phyloP scores from a whole-genome alignment of 2,888 invertebrate species.

The Nomada hirtipes region DNA sequence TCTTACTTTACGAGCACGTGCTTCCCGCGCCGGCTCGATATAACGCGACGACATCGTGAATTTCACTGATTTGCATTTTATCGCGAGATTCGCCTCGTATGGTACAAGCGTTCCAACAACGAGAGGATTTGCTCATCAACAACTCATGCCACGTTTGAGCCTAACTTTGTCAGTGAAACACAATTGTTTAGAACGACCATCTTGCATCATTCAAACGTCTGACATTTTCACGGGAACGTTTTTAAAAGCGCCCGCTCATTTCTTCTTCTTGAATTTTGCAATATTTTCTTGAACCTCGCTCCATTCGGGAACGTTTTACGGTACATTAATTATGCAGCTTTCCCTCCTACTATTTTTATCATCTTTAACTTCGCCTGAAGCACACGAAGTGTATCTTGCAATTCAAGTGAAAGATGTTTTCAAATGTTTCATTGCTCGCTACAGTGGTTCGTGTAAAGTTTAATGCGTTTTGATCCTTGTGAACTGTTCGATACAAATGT shows the following conservation, averaged over 20 bases:
- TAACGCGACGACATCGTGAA: constrained; percentile 21
- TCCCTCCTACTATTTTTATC: background rate
- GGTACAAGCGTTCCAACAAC: constrained; percentile 9
- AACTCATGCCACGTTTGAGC: background rate
- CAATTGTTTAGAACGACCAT: constrained; percentile 20
- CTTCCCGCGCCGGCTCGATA: constrained; percentile 24
- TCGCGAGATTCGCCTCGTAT: constrained; percentile 35
- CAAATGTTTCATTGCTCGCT: constrained; percentile 3
- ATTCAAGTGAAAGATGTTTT: constrained; percentile 8
- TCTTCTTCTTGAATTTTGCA: too few species aligned
- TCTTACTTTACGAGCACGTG: constrained; percentile 56
- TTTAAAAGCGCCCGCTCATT: too few species aligned
- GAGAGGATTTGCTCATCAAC: constrained; percentile 33
- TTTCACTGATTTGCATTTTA: constrained; percentile 31
- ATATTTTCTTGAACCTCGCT: background rate
- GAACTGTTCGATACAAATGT: background rate
- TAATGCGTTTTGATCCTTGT: background rate
- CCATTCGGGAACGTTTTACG: background rate
- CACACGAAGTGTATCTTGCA: background rate
- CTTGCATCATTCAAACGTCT: background rate
- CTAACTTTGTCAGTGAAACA: constrained; percentile 25
- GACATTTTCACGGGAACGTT: too few species aligned
- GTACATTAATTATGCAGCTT: background rate
- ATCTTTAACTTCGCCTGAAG: constrained; percentile 8
- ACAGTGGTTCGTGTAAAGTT: background rate